These are phyloP conservation scores for Pteruthius melanotis DNA, from an alignment of 2,113 vertebrate genomes.

Conservation along the genomic window DNA sequence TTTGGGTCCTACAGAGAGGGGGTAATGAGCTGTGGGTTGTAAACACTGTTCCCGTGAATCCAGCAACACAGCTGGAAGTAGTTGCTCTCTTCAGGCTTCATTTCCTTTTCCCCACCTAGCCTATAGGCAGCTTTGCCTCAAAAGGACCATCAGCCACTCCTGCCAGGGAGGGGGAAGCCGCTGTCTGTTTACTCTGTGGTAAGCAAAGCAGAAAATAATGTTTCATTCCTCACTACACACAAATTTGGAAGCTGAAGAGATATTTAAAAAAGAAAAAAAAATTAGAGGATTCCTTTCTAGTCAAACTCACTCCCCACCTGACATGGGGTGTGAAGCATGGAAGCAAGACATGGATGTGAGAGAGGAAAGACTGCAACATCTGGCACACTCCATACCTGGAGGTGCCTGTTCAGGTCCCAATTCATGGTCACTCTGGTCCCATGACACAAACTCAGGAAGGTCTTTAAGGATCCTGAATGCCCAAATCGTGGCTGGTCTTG, in stretches of 20 bases:
- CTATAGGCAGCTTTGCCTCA: background rate
- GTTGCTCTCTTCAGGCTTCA: background rate
- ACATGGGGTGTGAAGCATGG: background rate
- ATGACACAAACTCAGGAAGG: background rate
- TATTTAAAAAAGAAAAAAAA: background rate
- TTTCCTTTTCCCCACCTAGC: background rate
- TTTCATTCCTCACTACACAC: slow-evolving; percentile 30
- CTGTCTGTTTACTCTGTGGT: slow-evolving; percentile 35
- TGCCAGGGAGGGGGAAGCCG: background rate
- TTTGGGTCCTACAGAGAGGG: background rate
- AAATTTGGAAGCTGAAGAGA: slow-evolving; percentile 4
- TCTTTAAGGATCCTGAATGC: background rate
- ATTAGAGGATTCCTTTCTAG: background rate
- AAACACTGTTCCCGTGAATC: background rate
- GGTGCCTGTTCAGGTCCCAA: background rate
- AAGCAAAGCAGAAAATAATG: slow-evolving; percentile 61
- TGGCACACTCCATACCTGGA: background rate
- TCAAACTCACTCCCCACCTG: background rate
- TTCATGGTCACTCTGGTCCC: background rate
- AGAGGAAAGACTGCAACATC: background rate
- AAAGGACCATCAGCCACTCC: background rate
- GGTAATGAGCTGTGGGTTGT: background rate
- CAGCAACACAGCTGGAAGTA: background rate
- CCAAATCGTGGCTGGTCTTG: background rate
- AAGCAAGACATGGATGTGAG: background rate